Evolutionary conservation across 2,113 vertebrate genomes (phyloP), one percentile per base, ranked within the genome.

Genomic region (Scomber colias): DNA sequence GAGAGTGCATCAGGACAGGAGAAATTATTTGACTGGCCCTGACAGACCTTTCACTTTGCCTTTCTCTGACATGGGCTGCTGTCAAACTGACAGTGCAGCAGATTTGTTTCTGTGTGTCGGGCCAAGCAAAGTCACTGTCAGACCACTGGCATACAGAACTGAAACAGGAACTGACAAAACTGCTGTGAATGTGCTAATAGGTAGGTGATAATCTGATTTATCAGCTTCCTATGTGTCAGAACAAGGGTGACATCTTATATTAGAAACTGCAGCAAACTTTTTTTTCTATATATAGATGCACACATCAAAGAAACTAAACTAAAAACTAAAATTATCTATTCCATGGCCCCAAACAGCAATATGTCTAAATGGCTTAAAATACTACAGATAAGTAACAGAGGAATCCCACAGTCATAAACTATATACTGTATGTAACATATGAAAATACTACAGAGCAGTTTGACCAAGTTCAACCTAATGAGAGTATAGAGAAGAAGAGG

Each of bases 21-120:
- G 45, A 84, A 91, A 91, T 91, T 60, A 92, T 90, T 92, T 88
- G 75, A 89, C 68, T 75, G 82, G 85, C 71, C 83, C 76, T 85
- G 90, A 87, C 91, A 91, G 75, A 87, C 77, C 88, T 79, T 91
- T 92, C 86, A 82, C 83, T 81, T 72, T 78, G 71, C 81, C 70
- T 78, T 85, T 82, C 75, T 82, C 51, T 77, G 51, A 87, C 87
- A 76, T 11, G 57, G 69, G 60, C 63, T 50, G 76, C 81, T 87
- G 82, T 87, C 89, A 87, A 44, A 56, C 53, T 82, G 86, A 87
- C 81, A 78, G 64, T 35, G 61, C 16, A 40, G 54, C 63, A 77
- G 48, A 81, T 87, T 88, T 71, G 67, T 83, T 81, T 84, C 64
- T 62, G 73, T 30, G 54, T 61, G 40, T 50, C 16, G 2, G 31